Conservation (phyloP, 1,140 invertebrate genomes). For the Drosophila yakuba region DNA sequence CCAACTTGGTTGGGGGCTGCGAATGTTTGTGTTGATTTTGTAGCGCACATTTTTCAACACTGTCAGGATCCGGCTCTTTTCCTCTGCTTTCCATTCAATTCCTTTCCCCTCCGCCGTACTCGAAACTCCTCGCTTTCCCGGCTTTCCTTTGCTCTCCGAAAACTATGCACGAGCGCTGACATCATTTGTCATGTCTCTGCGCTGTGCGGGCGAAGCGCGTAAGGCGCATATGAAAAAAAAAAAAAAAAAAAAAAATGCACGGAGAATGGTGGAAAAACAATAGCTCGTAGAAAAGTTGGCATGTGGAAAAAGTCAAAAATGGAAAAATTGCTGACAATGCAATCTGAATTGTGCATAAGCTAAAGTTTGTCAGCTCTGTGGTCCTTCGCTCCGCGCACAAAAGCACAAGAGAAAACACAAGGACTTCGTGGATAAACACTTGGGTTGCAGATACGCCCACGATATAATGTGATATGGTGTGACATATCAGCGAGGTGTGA, state of each 20-base stretch:
- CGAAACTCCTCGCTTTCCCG: neutral
- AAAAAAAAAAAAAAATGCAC: neutral
- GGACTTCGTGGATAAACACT: conserved; percentile 56
- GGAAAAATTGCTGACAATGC: conserved; percentile 72
- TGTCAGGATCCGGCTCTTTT: conserved; percentile 15
- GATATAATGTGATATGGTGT: conserved; percentile 37
- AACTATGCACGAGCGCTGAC: conserved; percentile 64
- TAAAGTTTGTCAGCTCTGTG: conserved; percentile 48
- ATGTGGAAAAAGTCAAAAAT: conserved; percentile 69
- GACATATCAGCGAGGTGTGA: conserved; percentile 44
- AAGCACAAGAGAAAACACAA: conserved; percentile 13
- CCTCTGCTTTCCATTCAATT: no score
- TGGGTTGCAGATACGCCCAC: conserved; percentile 17
- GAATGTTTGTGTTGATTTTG: conserved; percentile 62
- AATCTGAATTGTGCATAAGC: conserved; percentile 70
- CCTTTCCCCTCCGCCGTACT: neutral
- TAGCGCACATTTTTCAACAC: conserved; percentile 58
- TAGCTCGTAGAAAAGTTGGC: conserved; percentile 68
- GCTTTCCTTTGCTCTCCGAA: conserved; percentile 30
- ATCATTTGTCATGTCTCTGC: conserved; percentile 72
- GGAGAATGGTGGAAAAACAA: conserved; percentile 59
- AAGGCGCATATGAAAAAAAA: neutral
- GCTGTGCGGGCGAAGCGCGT: conserved; percentile 33
- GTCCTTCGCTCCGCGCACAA: neutral
- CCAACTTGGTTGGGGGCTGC: conserved; percentile 27